These are phyloP conservation scores for Chrysolina haemoptera DNA, from an alignment of 2,888 invertebrate species.

Conservation along the genomic window DNA sequence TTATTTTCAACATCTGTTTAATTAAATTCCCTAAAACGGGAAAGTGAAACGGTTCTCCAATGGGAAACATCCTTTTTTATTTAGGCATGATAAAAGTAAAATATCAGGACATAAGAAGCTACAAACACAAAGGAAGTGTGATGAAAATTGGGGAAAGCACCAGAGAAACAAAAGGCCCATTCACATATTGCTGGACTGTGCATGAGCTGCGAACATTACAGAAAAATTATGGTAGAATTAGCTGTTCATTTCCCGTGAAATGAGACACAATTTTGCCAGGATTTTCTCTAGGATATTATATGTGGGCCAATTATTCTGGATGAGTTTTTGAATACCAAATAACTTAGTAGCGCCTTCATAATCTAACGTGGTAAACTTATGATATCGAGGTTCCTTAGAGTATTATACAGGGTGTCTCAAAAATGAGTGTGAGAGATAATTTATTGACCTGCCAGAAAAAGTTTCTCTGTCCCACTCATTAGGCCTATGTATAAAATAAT, in stretches of 20 bases:
- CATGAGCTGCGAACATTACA: constrained; percentile 69
- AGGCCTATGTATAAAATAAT: no score
- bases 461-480: no score
- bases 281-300: background rate
- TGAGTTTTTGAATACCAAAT: background rate
- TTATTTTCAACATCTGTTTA: background rate
- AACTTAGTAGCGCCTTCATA: no score
- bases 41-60: background rate
- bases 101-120: constrained; percentile 1
- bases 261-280: constrained; percentile 40
- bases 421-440: no score
- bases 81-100: constrained; percentile 31
- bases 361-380: no score
- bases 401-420: no score
- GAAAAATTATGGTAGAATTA: constrained; percentile 60
- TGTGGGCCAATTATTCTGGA: background rate
- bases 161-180: constrained; percentile 64
- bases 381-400: no score
- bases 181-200: constrained; percentile 68
- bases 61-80: constrained; percentile 34
- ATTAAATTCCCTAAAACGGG: background rate
- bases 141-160: constrained; percentile 62
- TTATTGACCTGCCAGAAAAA: no score
- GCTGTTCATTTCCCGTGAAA: constrained; percentile 36
- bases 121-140: constrained; percentile 28